Evolutionary conservation across 2,797 vertebrate species (phyloP), one percentile per base, ranked within the genome.

Genomic region (Oophaga sylvatica): DNA sequence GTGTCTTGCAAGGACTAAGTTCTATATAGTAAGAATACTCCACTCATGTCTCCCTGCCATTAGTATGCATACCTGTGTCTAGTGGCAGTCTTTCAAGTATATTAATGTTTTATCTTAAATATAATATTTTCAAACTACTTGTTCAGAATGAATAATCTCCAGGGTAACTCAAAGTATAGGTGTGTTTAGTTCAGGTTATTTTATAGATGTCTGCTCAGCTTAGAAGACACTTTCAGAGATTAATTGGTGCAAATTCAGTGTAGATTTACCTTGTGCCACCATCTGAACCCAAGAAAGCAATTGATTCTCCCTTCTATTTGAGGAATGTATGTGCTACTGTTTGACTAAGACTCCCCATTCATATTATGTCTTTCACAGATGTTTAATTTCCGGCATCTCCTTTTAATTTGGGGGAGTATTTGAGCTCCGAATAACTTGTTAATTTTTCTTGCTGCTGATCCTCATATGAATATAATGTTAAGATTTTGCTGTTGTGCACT

Each of bases 371-470:
- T 60, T 80, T 57, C 87, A 71, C 85, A 90, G 82, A 6, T 73
- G 41, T 91, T 88, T 83, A 31, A 84, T 92, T 77, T 68, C 5
- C 63, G 68, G 31, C 83, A 88, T 65, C 77, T 91, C 91, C 81
- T 84, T 12, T 9, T 71, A 80, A 81, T 80, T 73, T 65, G 75
- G 71, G 78, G 73, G 80, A 75, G 77, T 75, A 73, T 91, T 81
- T 62, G 90, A 57, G 0, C 83, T 89, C 85, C 83, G 65, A 92
- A 89, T n/a, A 62, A 83, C 88, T 92, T 92, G 88, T 91, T 91
- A 91, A 80, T 22, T 90, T 92, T 90, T 62, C 89, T 90, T 62
- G 89, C 2, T 81, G 15, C 86, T 89, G 91, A 90, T 92, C 80
- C 41, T 63, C 83, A 88, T 60, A 91, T 91, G 76, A 92, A 90